phyloP scores from a whole-genome alignment of 2,888 invertebrate species.

The Amblyteles armatorius region DNA sequence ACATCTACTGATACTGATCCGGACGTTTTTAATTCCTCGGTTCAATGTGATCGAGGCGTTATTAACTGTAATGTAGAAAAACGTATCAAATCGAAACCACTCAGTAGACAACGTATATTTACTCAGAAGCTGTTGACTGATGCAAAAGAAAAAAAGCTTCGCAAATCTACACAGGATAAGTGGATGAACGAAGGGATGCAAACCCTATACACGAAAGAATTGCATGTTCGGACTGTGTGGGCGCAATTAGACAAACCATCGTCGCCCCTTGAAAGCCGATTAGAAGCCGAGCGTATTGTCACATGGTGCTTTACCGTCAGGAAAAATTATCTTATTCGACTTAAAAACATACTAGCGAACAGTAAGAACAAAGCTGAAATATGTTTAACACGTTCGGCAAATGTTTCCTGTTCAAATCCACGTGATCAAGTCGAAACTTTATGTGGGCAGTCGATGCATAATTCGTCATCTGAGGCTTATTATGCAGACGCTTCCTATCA shows the following conservation, averaged over 20 bases:
- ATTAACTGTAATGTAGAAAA: background rate
- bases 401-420: too few relatives aligned
- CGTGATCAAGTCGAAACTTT: background rate
- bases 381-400: too few relatives aligned
- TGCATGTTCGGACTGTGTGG: background rate
- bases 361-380: too few relatives aligned
- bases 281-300: slow-evolving; percentile 20
- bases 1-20: background rate
- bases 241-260: background rate
- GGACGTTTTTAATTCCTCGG: background rate
- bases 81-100: too few relatives aligned
- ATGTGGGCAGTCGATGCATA: background rate
- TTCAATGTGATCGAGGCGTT: background rate
- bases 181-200: background rate
- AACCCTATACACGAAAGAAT: background rate
- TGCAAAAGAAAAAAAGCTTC: background rate
- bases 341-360: too few relatives aligned
- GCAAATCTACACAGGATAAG: background rate
- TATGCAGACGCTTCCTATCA: background rate
- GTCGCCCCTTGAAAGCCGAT: background rate
- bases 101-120: too few relatives aligned
- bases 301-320: background rate
- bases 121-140: background rate
- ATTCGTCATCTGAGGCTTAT: background rate
- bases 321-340: background rate